Conservation (phyloP, 2,797 vertebrate species). For the Ibycter americanus region DNA sequence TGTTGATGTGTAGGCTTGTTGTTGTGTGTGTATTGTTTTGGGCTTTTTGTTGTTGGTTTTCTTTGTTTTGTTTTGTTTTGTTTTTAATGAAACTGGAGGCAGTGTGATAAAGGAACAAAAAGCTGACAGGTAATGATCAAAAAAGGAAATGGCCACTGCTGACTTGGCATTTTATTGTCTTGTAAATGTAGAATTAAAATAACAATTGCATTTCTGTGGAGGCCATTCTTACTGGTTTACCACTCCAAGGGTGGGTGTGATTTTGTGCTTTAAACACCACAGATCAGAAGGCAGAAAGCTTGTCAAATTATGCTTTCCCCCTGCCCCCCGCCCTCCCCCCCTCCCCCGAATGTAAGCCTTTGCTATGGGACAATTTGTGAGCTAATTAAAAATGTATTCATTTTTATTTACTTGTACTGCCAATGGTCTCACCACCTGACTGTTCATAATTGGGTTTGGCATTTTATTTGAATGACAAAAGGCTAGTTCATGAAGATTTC, state of each 20-base stretch:
- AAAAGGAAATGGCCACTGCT: constrained; percentile 51
- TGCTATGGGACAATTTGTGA: background rate
- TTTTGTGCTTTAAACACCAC: background rate
- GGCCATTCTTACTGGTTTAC: background rate
- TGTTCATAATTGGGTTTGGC: background rate
- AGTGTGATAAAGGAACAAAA: constrained; percentile 62
- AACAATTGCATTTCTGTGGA: constrained; percentile 56
- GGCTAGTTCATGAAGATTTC: background rate
- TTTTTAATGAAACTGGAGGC: constrained; percentile 64
- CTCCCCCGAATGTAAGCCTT: background rate
- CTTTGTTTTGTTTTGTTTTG: constrained; percentile 29
- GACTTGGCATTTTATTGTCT: constrained; percentile 68
- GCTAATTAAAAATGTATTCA: background rate
- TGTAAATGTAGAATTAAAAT: constrained; percentile 75
- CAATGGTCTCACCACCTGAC: background rate
- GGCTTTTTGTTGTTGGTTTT: constrained; percentile 54
- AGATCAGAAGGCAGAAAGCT: background rate
- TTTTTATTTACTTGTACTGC: background rate
- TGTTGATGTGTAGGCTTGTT: constrained; percentile 77
- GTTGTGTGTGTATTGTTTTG: constrained; percentile 46
- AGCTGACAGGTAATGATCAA: constrained; percentile 58
- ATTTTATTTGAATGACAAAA: background rate
- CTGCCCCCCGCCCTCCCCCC: no score
- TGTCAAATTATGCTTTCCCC: background rate
- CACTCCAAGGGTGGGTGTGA: background rate